These are phyloP conservation scores for Idaea aversata DNA, from an alignment of 2,888 invertebrate genomes.

Conservation along the genomic window DNA sequence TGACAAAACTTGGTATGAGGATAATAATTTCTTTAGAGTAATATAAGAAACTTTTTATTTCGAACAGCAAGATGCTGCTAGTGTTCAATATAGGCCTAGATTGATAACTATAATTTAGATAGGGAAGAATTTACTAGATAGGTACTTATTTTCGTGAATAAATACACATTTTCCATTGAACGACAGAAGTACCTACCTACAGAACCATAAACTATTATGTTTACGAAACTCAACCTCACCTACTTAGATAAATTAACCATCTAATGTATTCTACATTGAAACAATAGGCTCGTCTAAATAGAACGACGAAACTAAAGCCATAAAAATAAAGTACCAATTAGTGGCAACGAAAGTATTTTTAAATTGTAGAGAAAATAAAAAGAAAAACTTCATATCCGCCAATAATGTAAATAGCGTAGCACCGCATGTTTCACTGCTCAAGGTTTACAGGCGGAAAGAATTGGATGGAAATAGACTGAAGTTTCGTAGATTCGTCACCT, in stretches of 20 bases:
- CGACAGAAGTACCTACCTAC: neutral
- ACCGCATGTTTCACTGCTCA: constrained; percentile 40
- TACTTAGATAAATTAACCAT: neutral
- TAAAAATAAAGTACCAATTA: constrained; percentile 18
- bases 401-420: constrained; percentile 34
- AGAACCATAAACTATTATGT: neutral
- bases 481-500: constrained; percentile 41
- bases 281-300: neutral
- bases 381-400: constrained; percentile 29
- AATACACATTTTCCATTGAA: too few relatives aligned
- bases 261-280: neutral
- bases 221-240: neutral
- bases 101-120: too few relatives aligned
- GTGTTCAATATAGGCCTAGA: too few relatives aligned
- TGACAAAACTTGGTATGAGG: too few relatives aligned
- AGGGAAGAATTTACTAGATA: too few relatives aligned
- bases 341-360: constrained; percentile 22
- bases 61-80: too few relatives aligned
- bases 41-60: too few relatives aligned
- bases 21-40: too few relatives aligned
- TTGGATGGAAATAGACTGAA: constrained; percentile 38
- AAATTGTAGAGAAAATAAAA: constrained; percentile 26
- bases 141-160: too few relatives aligned
- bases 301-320: neutral
- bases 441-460: constrained; percentile 43